Conservation (phyloP, 23 tunicate species). For the Trididemnum miniatum region DNA sequence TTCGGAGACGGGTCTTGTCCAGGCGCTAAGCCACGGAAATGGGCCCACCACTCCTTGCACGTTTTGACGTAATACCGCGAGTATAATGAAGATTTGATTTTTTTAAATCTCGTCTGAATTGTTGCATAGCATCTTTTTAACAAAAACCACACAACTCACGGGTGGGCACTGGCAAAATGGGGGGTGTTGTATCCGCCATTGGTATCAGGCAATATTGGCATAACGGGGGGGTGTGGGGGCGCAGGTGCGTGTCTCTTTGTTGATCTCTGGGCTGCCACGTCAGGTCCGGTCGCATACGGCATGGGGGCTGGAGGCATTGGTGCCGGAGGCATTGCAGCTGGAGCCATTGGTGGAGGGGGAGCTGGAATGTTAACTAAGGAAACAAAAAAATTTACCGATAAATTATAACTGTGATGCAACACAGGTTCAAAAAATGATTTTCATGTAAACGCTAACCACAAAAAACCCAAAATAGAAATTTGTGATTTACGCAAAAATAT, state of each 20-base stretch:
- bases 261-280: neutral
- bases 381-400: neutral
- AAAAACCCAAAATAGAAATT: too few species aligned
- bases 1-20: too few species aligned
- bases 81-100: too few species aligned
- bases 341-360: conserved; percentile 72
- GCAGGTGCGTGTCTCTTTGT: neutral
- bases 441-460: too few species aligned
- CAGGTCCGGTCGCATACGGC: neutral
- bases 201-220: conserved; percentile 2
- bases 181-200: conserved; percentile 82
- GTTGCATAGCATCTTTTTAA: too few species aligned
- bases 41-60: too few species aligned
- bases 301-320: conserved; percentile 18
- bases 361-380: conserved; percentile 31
- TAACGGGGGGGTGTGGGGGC: neutral
- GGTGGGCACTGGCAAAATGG: neutral
- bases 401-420: neutral
- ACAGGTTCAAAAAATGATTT: neutral
- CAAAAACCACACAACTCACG: neutral
- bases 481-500: too few species aligned
- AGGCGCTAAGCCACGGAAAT: too few species aligned
- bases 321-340: conserved; percentile 21
- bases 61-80: too few species aligned
- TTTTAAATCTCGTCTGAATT: too few species aligned